Percentiles rank a stretch among this genome's conserved stretches.
Conservation (phyloP, 2,797 vertebrate species). For the Podarcis lilfordi region DNA sequence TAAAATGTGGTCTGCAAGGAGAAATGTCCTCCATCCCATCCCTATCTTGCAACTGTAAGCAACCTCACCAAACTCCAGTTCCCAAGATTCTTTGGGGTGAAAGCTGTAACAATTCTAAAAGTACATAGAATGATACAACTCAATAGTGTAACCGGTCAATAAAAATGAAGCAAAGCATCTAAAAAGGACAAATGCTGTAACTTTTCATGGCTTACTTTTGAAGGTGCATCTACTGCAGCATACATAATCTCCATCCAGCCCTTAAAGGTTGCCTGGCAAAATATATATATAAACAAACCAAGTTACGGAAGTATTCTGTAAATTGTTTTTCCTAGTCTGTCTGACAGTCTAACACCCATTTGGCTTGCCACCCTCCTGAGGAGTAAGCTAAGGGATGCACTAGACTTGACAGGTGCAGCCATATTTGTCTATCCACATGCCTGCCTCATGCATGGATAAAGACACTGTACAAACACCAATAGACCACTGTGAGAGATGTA, state of each 20-base stretch:
- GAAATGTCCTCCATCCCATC: no score
- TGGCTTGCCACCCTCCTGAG: not conserved
- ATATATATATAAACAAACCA: slow-evolving; percentile 24
- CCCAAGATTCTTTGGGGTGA: no score
- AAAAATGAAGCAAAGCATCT: not conserved
- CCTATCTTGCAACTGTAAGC: not conserved
- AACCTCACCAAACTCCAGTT: not conserved
- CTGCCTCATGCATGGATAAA: not conserved
- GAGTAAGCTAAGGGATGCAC: not conserved
- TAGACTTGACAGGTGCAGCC: not conserved
- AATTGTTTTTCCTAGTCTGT: not conserved
- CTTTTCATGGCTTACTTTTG: slow-evolving; percentile 46
- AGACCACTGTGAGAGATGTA: no score
- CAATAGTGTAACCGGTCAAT: no score
- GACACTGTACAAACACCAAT: not conserved
- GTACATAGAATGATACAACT: not conserved
- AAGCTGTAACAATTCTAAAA: no score
- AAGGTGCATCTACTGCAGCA: slow-evolving; percentile 74
- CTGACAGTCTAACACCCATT: not conserved
- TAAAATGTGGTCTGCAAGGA: no score
- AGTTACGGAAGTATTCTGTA: not conserved
- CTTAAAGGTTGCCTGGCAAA: slow-evolving; percentile 80
- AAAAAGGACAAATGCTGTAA: not conserved
- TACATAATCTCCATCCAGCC: slow-evolving; percentile 81
- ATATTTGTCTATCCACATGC: not conserved